These are phyloP conservation scores for Prenolepis imparis DNA, from an alignment of 2,888 invertebrate genomes.

Conservation along the genomic window DNA sequence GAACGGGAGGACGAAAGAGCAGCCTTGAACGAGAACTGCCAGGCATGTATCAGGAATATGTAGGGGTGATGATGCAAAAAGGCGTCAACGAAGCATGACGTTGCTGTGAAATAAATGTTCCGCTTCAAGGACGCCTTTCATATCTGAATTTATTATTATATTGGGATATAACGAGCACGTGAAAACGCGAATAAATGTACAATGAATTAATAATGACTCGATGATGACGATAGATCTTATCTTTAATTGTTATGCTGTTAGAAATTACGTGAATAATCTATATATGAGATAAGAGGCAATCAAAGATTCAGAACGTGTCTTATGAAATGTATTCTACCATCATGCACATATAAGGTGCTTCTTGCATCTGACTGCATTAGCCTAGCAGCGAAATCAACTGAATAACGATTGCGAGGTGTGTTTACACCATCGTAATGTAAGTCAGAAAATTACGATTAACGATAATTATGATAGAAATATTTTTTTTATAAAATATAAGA, in stretches of 20 bases:
- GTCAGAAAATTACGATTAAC: neutral
- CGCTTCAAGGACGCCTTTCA: constrained; percentile 7
- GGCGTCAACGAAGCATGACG: constrained; percentile 47
- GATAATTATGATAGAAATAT: constrained; percentile 12
- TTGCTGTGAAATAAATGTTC: constrained; percentile 43
- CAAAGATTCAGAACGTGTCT: constrained; percentile 58
- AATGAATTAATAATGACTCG: constrained; percentile 10
- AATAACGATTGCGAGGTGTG: constrained; percentile 76
- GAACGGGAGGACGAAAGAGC: constrained; percentile 34
- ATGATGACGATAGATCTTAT: constrained; percentile 10
- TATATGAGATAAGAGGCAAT: constrained; percentile 66
- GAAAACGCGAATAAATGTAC: constrained; percentile 35
- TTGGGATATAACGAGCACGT: constrained; percentile 33
- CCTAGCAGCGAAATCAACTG: constrained; percentile 73
- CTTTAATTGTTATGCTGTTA: constrained; percentile 4
- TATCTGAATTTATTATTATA: constrained; percentile 33
- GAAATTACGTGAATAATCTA: constrained; percentile 15
- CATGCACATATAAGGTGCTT: constrained; percentile 76
- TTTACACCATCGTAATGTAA: constrained; percentile 57
- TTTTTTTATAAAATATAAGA: neutral
- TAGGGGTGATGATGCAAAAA: constrained; percentile 41
- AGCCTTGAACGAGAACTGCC: constrained; percentile 56
- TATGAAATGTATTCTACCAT: constrained; percentile 69
- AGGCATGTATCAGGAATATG: constrained; percentile 27
- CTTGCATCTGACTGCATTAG: constrained; percentile 74